Evolutionary conservation across 2,113 vertebrate genomes (phyloP), one percentile per base, ranked within the genome.

Genomic region (Melanerpes aurifrons): DNA sequence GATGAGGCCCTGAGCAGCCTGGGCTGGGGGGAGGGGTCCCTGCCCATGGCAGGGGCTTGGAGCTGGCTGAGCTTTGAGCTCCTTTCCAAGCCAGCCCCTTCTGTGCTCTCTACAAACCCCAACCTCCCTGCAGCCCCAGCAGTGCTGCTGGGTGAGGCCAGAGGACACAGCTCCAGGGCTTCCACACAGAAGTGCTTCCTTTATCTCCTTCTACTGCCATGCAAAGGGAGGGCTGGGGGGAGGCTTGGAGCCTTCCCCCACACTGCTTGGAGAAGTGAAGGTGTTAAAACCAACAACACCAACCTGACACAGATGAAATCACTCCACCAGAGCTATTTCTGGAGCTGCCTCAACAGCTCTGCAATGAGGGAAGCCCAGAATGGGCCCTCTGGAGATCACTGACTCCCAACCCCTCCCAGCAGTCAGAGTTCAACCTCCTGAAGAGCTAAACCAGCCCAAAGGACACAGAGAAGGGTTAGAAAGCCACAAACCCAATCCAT

Each of bases 91-190:
- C 48, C 48, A 50, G 9, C 47, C 47, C 19, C 20, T 20, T 31
- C 25, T 12, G 2, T 11, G 1, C 1, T 3, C 1, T 1, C 54
- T 16, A 72, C 47, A 7, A 7, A 32, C 15, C 37, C 3, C 7
- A 2, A 54, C 20, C 26, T 11, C 32, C 20, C 45, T 8, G 10
- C 1, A 1, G 17, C 1, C 11, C 29, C 22, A 5, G 3, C 20
- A 64, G 12, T 1, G 1, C 43, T 3, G 8, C 26, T 3, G 2
- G n/a, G 25, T 12, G 35, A 74, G 83, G 35, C 9, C 64, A 82
- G 56, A 20, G 35, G 45, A 12, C 18, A 18, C 15, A 64, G 32
- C 40, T 31, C 32, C 1, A 32, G 28, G 64, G 31, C 31, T 62
- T 47, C 53, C 84, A 35, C 1, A 2, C 0, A 5, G 35, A 32